phyloP scores from a whole-genome alignment of 53 echinoderm and acorn worm genomes.

The Antedon mediterranea region DNA sequence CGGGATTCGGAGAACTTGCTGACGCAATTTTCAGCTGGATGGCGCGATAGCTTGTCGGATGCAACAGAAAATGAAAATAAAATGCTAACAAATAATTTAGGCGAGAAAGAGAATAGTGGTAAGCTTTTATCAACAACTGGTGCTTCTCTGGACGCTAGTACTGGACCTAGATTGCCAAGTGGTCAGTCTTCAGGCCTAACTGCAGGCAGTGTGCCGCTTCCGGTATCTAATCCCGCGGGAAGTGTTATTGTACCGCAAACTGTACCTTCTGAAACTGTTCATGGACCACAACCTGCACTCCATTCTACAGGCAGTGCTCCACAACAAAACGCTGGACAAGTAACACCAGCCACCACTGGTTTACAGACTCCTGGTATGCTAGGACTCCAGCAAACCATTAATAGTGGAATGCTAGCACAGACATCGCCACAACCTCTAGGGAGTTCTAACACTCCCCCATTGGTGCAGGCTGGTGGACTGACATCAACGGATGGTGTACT shows the following conservation, averaged over 20 bases:
- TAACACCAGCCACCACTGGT: not conserved
- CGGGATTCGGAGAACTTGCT: not conserved
- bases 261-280: not conserved
- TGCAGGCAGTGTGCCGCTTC: not conserved
- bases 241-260: too few species aligned
- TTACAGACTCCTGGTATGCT: not conserved
- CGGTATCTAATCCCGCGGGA: too few species aligned
- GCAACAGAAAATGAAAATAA: not conserved
- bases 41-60: not conserved
- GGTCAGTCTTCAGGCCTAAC: not conserved
- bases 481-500: slow-evolving; percentile 4
- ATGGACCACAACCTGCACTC: not conserved
- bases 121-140: not conserved
- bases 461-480: slow-evolving; percentile 8
- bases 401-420: not conserved
- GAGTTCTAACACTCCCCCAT: not conserved
- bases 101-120: not conserved
- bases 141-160: not conserved
- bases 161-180: not conserved
- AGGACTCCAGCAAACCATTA: not conserved
- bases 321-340: not conserved
- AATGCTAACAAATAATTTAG: not conserved
- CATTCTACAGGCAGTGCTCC: slow-evolving; percentile 1
- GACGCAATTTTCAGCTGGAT: not conserved
- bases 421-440: not conserved